These are phyloP conservation scores for Fistularia commersonii DNA, from an alignment of 2,797 vertebrate species.

Conservation along the genomic window DNA sequence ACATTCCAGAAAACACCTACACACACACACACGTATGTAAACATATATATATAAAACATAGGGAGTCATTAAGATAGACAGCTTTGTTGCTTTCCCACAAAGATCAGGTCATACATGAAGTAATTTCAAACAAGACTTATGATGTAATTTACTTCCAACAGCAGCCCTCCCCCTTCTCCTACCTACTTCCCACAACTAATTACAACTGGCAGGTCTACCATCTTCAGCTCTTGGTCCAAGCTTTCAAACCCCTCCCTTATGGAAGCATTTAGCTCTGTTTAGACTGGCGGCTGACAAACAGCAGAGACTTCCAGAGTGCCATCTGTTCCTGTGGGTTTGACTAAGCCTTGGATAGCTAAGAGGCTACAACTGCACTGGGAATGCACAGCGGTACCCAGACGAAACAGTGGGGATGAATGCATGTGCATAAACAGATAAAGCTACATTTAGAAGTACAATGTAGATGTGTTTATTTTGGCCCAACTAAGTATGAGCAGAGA, in stretches of 20 bases:
- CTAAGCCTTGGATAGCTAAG: slow-evolving; percentile 51
- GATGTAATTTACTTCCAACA: slow-evolving; percentile 3
- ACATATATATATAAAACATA: no score
- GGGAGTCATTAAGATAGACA: neutral
- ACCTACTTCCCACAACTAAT: slow-evolving; percentile 58
- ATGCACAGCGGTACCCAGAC: slow-evolving; percentile 19
- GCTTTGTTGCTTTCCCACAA: neutral
- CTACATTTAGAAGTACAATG: no score
- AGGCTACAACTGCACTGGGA: slow-evolving; percentile 22
- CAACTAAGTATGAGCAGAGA: no score
- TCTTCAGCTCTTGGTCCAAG: slow-evolving; percentile 33
- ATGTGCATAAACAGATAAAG: neutral
- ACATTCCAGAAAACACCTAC: no score
- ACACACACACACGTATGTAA: no score
- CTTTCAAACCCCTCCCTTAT: slow-evolving; percentile 46
- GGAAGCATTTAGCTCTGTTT: slow-evolving; percentile 59
- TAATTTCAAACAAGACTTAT: no score
- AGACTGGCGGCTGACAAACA: slow-evolving; percentile 61
- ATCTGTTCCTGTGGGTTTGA: slow-evolving; percentile 74
- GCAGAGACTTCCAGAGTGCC: slow-evolving; percentile 56
- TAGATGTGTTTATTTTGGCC: no score
- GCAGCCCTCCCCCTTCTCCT: slow-evolving; percentile 22
- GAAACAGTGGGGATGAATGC: slow-evolving; percentile 14
- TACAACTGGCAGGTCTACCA: slow-evolving; percentile 53
- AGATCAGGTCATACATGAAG: no score